Conservation (phyloP, 2,888 invertebrate genomes). For the Busseola fusca region DNA sequence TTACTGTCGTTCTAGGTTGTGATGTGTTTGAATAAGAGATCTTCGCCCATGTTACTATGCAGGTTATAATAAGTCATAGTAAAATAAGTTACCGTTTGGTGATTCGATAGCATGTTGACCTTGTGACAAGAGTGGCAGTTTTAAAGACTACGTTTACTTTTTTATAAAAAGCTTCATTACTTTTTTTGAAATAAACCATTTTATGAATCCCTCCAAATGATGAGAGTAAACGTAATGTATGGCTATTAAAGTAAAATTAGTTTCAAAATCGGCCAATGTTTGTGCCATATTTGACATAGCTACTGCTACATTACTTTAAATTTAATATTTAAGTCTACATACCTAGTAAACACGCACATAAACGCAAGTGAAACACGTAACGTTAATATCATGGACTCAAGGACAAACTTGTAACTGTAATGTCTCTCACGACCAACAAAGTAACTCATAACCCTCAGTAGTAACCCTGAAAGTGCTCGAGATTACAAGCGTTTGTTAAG, state of each 20-base stretch:
- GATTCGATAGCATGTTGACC: background rate
- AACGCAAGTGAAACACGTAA: slow-evolving; percentile 13
- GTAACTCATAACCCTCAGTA: slow-evolving; percentile 2
- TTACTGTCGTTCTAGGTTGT: background rate
- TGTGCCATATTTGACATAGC: slow-evolving; percentile 10
- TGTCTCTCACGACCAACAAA: slow-evolving; percentile 6
- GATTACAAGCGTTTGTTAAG: slow-evolving; percentile 15
- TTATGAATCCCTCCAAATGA: background rate
- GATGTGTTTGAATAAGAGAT: background rate
- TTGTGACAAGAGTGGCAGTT: background rate
- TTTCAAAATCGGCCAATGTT: background rate
- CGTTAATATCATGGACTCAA: slow-evolving; percentile 3
- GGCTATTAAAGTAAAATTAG: background rate
- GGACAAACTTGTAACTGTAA: slow-evolving; percentile 1
- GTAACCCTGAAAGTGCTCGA: background rate
- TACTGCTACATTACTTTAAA: slow-evolving; percentile 1
- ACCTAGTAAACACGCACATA: slow-evolving; percentile 9
- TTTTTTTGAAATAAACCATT: too few relatives aligned
- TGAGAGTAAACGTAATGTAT: background rate
- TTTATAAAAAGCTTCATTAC: too few relatives aligned
- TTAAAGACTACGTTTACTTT: background rate
- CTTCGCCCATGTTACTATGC: background rate
- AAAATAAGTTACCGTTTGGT: background rate
- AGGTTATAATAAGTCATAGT: background rate
- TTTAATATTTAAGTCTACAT: background rate